phyloP scores from a whole-genome alignment of 1,140 invertebrate genomes.

The Trinorchestia longiramus region DNA sequence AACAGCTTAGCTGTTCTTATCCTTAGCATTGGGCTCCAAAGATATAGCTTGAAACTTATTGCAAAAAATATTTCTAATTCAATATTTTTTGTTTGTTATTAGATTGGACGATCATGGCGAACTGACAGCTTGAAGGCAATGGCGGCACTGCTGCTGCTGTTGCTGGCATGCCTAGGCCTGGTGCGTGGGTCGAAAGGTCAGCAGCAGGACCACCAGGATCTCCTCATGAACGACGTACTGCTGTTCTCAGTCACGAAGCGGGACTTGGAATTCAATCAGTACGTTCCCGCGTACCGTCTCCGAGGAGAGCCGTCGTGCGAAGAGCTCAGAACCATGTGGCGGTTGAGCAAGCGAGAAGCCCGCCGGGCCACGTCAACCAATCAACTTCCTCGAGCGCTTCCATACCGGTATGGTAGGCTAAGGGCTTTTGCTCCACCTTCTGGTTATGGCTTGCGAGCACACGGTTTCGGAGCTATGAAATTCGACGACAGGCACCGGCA shows the following conservation, averaged over 20 bases:
- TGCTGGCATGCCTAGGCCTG: not conserved
- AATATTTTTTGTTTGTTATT: not conserved
- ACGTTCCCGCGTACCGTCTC: conserved; percentile 62
- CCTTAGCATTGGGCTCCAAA: too few species aligned
- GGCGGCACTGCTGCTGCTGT: conserved; percentile 34
- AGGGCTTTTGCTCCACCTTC: conserved; percentile 61
- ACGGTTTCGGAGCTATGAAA: conserved; percentile 57
- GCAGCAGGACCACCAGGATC: not conserved
- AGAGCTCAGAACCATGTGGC: conserved; percentile 90
- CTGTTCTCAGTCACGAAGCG: conserved; percentile 58
- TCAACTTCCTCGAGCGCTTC: conserved; percentile 82
- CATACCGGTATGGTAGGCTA: conserved; percentile 81
- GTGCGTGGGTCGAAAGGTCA: not conserved
- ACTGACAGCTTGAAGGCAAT: conserved; percentile 1
- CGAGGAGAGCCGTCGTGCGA: conserved; percentile 83
- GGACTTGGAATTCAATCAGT: conserved; percentile 66
- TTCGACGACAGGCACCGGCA: conserved; percentile 47
- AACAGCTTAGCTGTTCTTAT: too few species aligned
- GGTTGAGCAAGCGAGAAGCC: conserved; percentile 89
- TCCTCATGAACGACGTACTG: not conserved
- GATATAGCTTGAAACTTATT: too few species aligned
- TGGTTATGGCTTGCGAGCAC: conserved; percentile 21
- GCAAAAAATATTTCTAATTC: too few species aligned
- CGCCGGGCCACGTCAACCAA: conserved; percentile 86
- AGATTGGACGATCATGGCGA: conserved; percentile 36